These are phyloP conservation scores for Drosophila koepferae DNA, from an alignment of 2,888 invertebrate genomes.

Conservation along the genomic window DNA sequence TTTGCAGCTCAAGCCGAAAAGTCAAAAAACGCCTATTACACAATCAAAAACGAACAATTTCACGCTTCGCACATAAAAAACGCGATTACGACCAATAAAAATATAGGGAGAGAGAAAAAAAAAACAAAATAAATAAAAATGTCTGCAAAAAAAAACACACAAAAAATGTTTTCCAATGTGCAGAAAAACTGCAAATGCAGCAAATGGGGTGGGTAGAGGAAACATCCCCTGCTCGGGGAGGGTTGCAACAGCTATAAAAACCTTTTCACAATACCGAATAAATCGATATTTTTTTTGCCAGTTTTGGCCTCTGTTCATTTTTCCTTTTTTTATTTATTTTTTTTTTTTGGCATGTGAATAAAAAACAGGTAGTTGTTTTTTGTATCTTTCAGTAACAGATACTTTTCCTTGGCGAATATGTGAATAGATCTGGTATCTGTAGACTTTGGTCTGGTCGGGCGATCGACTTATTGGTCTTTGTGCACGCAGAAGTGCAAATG, in stretches of 20 bases:
- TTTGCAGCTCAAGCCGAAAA: conserved; percentile 40
- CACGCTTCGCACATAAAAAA: conserved; percentile 62
- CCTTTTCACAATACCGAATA: conserved; percentile 49
- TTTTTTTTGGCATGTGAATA: conserved; percentile 54
- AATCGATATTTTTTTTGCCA: conserved; percentile 50
- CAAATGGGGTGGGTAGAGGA: conserved; percentile 52
- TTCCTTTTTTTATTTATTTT: neutral
- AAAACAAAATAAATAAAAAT: conserved; percentile 12
- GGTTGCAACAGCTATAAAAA: conserved; percentile 57
- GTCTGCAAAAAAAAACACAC: conserved; percentile 32
- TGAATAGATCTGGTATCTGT: conserved; percentile 53
- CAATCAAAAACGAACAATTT: conserved; percentile 53
- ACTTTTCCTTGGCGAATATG: conserved; percentile 65
- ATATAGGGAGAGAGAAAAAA: conserved; percentile 41
- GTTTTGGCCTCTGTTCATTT: conserved; percentile 11
- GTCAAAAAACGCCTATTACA: conserved; percentile 61
- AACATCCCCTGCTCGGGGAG: conserved; percentile 56
- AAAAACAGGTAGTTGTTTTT: conserved; percentile 72
- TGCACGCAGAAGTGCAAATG: conserved; percentile 64
- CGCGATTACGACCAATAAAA: conserved; percentile 69
- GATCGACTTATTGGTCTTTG: conserved; percentile 78
- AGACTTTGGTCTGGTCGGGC: conserved; percentile 15
- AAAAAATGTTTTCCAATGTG: conserved; percentile 34
- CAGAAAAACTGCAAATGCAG: conserved; percentile 18
- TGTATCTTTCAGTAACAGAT: conserved; percentile 63